Conservation (phyloP, 2,113 vertebrate genomes). For the Poicephalus meyeri region DNA sequence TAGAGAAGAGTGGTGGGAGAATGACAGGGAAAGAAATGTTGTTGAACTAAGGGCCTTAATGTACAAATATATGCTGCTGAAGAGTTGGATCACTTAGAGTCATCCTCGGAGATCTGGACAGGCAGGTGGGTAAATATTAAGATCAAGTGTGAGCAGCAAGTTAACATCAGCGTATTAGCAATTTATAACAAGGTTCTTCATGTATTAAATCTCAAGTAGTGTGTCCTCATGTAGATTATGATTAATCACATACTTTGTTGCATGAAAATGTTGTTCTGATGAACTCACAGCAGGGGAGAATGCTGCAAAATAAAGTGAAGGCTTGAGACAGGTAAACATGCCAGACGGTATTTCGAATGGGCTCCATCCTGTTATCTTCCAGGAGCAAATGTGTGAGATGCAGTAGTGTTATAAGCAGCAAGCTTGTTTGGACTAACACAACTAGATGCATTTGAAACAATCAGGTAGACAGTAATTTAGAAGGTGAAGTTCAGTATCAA, state of each 20-base stretch:
- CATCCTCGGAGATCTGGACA: not conserved
- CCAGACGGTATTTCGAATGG: constrained; percentile 53
- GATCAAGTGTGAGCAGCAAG: not conserved
- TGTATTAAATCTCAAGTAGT: not conserved
- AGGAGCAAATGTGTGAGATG: constrained; percentile 72
- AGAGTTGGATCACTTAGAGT: not conserved
- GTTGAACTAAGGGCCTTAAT: not conserved
- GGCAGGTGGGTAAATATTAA: not conserved
- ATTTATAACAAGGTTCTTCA: not conserved
- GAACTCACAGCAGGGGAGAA: not conserved
- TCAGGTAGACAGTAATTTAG: constrained; percentile 45
- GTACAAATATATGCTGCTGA: not conserved
- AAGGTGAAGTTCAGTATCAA: constrained; percentile 39
- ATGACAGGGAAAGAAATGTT: not conserved
- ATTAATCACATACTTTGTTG: not conserved
- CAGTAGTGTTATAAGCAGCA: constrained; percentile 71
- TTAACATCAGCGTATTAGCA: not conserved
- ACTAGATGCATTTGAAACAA: constrained; percentile 57
- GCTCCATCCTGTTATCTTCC: constrained; percentile 57
- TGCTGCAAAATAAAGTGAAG: not conserved
- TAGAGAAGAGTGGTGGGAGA: not conserved
- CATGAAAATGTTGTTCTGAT: not conserved
- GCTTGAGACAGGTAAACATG: constrained; percentile 39
- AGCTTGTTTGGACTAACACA: constrained; percentile 62
- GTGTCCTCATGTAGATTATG: not conserved